Base-by-base conservation (phyloP, 2,888 invertebrate genomes). In the Apamea monoglypha region DNA sequence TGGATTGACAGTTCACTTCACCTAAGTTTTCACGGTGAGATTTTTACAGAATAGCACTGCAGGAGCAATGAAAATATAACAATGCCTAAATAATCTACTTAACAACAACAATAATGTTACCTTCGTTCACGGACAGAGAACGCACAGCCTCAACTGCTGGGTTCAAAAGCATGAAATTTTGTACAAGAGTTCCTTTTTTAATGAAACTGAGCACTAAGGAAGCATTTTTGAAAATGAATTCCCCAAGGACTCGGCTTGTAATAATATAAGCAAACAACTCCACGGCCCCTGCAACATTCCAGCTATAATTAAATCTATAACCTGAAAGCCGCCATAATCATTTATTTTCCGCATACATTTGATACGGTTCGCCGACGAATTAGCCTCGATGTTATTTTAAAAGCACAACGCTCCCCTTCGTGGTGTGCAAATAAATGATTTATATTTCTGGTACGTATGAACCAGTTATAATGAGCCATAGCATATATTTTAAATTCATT, bases 381-480 rank as follows among this genome's bases (percentile, higher is more conserved):
- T 83, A 69, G 68, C 61, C 64, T 63, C 71, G 44, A 75, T 83
- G 68, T 85, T 76, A 87, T 85, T 79, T 75, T 84, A 82, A 82
- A 86, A 82, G 64, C 77, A 82, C 77, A 72, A 75, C 83, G 74
- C 74, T 82, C 56, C 56, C 67, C 73, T 76, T 56, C 50, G n/a
- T 75, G 72, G 53, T 71, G 53, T 74, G 74, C 76, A 76, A 85
- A 87, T 77, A 12, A 77, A 66, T 75, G 50, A 80, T 75, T 80
- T 66, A 75, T 50, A 73, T 71, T 83, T 74, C 32, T 50, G 56
- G 32, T 66, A 40, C 14, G 44, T 71, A 73, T 67, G 50, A 66
- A 36, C 12, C 2, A 14, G 32, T 69, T 68, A 32, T 61, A 47
- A 64, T 68, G 36, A 63, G 18, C 56, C 29, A 21, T 53, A 47